phyloP scores from a whole-genome alignment of 2,797 vertebrate genomes.

The Hippopotamyrus pictus region DNA sequence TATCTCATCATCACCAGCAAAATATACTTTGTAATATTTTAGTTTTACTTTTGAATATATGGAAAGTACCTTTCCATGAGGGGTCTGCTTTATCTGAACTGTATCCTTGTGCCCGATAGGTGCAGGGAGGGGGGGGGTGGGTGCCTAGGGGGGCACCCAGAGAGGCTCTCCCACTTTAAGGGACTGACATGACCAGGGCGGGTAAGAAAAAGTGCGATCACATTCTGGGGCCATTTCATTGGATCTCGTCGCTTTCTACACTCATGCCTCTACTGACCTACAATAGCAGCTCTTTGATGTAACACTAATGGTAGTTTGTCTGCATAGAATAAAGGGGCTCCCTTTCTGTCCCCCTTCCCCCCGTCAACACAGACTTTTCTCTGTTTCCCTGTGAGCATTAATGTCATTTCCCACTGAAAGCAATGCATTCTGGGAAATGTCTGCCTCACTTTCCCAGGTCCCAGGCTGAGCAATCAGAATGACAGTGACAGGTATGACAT shows the following conservation, averaged over 20 bases:
- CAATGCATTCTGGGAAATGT: conserved; percentile 12
- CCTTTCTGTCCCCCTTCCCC: not conserved
- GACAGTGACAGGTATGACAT: conserved; percentile 77
- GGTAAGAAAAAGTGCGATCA: conserved; percentile 15
- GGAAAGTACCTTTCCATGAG: not conserved
- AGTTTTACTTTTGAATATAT: not conserved
- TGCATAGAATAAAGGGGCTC: conserved; percentile 63
- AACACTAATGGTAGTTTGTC: conserved; percentile 51
- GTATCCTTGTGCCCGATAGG: not conserved
- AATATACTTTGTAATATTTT: not conserved
- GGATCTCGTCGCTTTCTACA: conserved; percentile 22
- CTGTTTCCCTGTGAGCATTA: conserved; percentile 39
- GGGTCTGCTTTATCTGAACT: not conserved
- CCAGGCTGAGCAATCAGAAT: conserved; percentile 61
- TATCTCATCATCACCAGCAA: not conserved
- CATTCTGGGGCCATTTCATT: conserved; percentile 26
- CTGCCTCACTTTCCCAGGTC: conserved; percentile 24
- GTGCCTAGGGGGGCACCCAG: too few species aligned
- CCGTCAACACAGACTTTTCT: conserved; percentile 27
- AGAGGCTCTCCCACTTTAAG: not conserved
- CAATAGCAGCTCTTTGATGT: conserved; percentile 49
- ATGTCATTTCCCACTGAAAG: not conserved
- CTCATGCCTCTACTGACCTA: conserved; percentile 51
- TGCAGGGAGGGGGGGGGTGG: not conserved
- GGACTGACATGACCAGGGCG: not conserved